A percentile compares a stretch with the other conserved stretches of the same genome.
Evolutionary conservation across 2,113 vertebrate genomes (phyloP).

Genomic region (Nestor notabilis): DNA sequence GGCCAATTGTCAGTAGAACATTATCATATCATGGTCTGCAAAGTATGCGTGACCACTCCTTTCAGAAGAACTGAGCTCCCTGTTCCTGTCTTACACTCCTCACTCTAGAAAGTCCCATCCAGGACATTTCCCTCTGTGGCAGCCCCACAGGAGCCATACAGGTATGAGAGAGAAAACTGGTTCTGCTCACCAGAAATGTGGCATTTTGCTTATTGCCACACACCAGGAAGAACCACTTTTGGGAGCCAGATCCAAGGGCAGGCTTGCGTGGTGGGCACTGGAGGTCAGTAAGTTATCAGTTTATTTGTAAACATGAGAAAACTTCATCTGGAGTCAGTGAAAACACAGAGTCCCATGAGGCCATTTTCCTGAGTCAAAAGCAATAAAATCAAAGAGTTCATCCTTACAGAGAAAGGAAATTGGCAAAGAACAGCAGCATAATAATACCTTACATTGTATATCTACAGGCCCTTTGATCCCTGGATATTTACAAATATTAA

Average conservation of each 20-base stretch:
- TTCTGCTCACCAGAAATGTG: neutral
- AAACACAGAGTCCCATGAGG: neutral
- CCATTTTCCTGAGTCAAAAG: neutral
- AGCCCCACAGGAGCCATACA: neutral
- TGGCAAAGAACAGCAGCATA: neutral
- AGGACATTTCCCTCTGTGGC: neutral
- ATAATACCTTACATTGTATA: slow-evolving; percentile 15
- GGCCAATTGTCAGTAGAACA: neutral
- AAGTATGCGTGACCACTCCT: neutral
- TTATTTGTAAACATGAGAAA: slow-evolving; percentile 59
- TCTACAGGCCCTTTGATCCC: slow-evolving; percentile 44
- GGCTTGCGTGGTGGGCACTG: neutral
- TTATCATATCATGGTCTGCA: neutral
- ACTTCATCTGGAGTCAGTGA: slow-evolving; percentile 54
- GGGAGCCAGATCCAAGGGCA: neutral
- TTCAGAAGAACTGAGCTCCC: neutral
- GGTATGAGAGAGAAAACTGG: neutral
- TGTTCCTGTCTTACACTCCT: neutral
- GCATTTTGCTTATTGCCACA: neutral
- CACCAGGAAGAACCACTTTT: neutral
- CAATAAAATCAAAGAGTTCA: slow-evolving; percentile 43
- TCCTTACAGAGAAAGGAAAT: slow-evolving; percentile 34
- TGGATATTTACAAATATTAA: slow-evolving; percentile 62
- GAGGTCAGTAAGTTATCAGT: slow-evolving; percentile 30
- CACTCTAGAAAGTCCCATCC: neutral